Percentiles rank a stretch among this genome's conserved stretches.
Evolutionary conservation across 2,888 invertebrate genomes (phyloP).

Genomic region (Steinernema carpocapsae): DNA sequence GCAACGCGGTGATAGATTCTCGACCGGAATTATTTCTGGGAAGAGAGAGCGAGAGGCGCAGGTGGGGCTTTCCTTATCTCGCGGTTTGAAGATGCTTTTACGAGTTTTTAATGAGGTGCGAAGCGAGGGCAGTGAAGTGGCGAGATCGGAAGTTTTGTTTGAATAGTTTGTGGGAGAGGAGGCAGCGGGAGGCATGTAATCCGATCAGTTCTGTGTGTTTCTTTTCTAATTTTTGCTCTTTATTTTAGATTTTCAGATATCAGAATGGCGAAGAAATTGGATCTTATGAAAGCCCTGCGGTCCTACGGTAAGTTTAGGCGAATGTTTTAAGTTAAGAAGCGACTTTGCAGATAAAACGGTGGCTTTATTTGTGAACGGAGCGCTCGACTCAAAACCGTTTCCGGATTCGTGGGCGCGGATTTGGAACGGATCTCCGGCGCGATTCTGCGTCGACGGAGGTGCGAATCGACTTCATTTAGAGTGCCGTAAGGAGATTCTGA

Average conservation of each 20-base stretch:
- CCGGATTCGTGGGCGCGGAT: constrained; percentile 6
- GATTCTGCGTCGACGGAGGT: constrained; percentile 25
- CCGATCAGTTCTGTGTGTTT: background rate
- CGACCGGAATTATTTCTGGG: no score
- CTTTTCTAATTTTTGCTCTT: background rate
- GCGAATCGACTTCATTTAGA: constrained; percentile 26
- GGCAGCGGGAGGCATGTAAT: background rate
- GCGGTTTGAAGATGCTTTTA: no score
- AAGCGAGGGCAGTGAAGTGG: background rate
- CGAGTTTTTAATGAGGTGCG: no score
- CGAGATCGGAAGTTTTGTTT: background rate
- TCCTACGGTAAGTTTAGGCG: constrained; percentile 17
- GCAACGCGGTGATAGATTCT: no score
- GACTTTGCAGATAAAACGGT: constrained; percentile 18
- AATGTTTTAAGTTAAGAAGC: background rate
- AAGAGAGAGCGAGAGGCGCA: no score
- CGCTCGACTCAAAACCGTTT: constrained; percentile 1
- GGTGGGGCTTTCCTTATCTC: no score
- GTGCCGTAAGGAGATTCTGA: constrained; percentile 2
- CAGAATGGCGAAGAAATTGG: constrained; percentile 5
- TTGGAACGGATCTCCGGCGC: constrained; percentile 12
- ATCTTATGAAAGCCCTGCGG: constrained; percentile 3
- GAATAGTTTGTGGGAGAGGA: background rate
- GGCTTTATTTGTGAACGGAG: constrained; percentile 15
- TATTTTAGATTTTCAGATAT: background rate